Percentiles rank a stretch among this genome's conserved stretches.
Evolutionary conservation across 2,888 invertebrate genomes (phyloP).

Genomic region (Gymnosoma rotundatum): DNA sequence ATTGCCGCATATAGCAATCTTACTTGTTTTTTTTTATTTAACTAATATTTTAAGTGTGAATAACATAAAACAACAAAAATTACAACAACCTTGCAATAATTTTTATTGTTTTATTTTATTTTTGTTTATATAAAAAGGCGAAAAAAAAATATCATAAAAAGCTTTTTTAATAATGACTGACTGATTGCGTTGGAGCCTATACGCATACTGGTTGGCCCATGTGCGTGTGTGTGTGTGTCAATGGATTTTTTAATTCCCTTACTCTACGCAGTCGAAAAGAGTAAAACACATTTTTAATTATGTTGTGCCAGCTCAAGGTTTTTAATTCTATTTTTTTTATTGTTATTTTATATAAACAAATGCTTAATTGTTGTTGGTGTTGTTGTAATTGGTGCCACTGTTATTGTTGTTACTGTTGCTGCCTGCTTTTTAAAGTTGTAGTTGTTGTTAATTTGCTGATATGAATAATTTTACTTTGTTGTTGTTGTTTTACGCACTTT

Average conservation of each 20-base stretch:
- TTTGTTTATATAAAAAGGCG: conserved; percentile 16
- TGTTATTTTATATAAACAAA: conserved; percentile 17
- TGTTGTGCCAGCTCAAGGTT: conserved; percentile 73
- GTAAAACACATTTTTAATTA: conserved; percentile 71
- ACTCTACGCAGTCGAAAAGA: conserved; percentile 22
- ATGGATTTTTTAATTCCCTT: conserved; percentile 40
- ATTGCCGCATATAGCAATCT: too few relatives aligned
- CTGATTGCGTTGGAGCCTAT: conserved; percentile 43
- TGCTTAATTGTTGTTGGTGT: conserved; percentile 13
- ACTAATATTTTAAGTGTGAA: conserved; percentile 20
- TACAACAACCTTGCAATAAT: conserved; percentile 63
- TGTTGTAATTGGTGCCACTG: conserved; percentile 17
- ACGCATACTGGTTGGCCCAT: neutral
- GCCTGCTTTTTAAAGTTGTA: conserved; percentile 30
- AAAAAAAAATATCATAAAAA: conserved; percentile 17
- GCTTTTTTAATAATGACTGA: conserved; percentile 8
- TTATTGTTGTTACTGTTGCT: conserved; percentile 26
- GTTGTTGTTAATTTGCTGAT: conserved; percentile 36
- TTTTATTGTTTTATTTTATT: neutral
- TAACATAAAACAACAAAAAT: conserved; percentile 24
- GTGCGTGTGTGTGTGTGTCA: conserved; percentile 9
- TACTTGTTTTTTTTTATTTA: neutral
- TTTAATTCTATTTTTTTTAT: conserved; percentile 39
- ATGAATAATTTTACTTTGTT: conserved; percentile 16
- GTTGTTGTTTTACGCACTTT: conserved; percentile 49